These are phyloP conservation scores for Tupaia tana DNA, from an alignment of 2,113 vertebrate species.

Conservation along the genomic window DNA sequence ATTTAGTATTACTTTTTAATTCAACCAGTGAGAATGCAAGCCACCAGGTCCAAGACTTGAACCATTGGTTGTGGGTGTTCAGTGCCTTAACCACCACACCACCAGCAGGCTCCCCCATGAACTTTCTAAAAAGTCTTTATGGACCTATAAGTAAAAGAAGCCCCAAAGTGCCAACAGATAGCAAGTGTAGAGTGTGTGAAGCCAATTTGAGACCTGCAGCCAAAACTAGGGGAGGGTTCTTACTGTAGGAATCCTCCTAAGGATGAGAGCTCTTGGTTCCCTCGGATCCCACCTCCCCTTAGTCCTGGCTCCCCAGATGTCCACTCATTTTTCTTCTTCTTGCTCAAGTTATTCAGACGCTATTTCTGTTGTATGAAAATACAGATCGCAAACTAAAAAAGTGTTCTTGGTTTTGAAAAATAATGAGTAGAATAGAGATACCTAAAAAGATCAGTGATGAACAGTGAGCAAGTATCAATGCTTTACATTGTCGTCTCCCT, in stretches of 20 bases:
- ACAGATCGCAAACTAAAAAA: not conserved
- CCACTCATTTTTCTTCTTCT: not conserved
- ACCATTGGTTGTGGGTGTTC: too few species aligned
- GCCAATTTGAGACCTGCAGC: rapidly evolving
- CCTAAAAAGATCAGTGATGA: not conserved
- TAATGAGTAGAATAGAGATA: not conserved
- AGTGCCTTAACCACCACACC: too few species aligned
- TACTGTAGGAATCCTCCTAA: too few species aligned
- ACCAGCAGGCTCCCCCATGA: too few species aligned
- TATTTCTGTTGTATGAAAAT: not conserved
- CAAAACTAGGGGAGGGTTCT: not conserved
- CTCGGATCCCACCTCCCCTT: not conserved
- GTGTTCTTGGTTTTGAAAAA: not conserved
- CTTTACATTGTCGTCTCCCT: not conserved
- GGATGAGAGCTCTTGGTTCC: too few species aligned
- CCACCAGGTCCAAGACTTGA: too few species aligned
- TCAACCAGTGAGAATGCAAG: too few species aligned
- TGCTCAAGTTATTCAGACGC: not conserved
- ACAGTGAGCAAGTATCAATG: not conserved
- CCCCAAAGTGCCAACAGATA: not conserved
- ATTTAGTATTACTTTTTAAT: too few species aligned
- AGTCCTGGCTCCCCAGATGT: not conserved
- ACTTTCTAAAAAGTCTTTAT: too few species aligned
- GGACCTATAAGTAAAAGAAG: not conserved
- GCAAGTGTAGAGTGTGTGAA: not conserved